Conservation (phyloP, 2,113 vertebrate genomes). For the Onychorhynchus coronatus region DNA sequence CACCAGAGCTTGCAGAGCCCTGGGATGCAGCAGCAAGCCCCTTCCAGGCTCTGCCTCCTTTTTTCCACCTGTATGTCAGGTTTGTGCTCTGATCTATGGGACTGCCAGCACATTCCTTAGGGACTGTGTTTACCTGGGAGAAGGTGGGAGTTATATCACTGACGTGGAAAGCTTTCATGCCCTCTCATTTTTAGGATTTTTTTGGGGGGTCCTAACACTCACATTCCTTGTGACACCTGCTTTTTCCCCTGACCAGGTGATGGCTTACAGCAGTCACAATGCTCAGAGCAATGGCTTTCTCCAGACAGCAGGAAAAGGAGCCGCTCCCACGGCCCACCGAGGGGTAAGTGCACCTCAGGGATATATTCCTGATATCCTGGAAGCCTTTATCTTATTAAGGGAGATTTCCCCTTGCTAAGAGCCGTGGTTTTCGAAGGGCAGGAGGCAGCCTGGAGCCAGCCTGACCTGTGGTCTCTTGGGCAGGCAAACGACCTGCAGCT, state of each 20-base stretch:
- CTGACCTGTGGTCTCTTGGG: not conserved
- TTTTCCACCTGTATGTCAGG: not conserved
- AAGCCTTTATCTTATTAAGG: not conserved
- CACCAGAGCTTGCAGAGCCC: not conserved
- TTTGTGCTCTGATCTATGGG: not conserved
- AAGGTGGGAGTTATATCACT: not conserved
- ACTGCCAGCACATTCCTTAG: not conserved
- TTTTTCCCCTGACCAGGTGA: slow-evolving; percentile 45
- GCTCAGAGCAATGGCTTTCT: slow-evolving; percentile 86
- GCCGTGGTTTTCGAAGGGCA: not conserved
- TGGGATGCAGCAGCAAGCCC: not conserved
- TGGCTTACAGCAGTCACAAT: slow-evolving; percentile 55
- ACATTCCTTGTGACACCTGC: not conserved
- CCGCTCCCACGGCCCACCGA: slow-evolving; percentile 66
- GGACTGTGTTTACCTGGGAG: not conserved
- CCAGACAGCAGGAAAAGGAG: slow-evolving; percentile 76
- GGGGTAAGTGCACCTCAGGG: slow-evolving; percentile 71
- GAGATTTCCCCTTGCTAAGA: not conserved
- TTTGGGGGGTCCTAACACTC: not conserved
- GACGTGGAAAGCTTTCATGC: not conserved
- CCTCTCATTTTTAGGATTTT: not conserved
- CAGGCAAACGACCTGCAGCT: slow-evolving; percentile 92
- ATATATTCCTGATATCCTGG: not conserved
- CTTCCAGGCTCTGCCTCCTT: not conserved
- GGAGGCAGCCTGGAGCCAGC: not conserved